Evolutionary conservation across 2,888 invertebrate genomes (phyloP), one percentile per base, ranked within the genome.

Genomic region (Drosophila parthenogenetica): DNA sequence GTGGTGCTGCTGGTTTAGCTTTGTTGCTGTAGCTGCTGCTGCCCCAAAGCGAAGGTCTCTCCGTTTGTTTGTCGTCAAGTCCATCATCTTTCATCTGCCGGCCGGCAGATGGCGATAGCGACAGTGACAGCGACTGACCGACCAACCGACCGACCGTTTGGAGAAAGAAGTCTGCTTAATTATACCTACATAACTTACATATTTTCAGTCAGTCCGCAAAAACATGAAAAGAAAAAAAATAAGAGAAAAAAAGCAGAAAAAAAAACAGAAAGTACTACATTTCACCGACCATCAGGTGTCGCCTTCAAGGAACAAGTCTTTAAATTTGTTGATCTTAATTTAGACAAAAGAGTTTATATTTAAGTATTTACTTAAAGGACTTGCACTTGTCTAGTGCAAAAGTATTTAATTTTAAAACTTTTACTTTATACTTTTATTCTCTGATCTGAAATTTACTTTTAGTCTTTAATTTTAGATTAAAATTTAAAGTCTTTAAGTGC

Each of bases 1-100:
- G 68, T 53, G 61, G 42, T 42, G 29, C 40, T 35, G 35, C 29
- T 22, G 22, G 32, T 32, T 32, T 32, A 11, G 7, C 11, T 32
- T 35, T 35, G 29, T 35, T 35, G 13, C 13, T 13, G 13, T 11
- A 13, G 35, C 13, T 35, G 8, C 35, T 7, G 55, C 49, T 61
- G 51, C 40, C 50, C 42, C 69, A 39, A 40, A 51, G 55, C 65
- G 54, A 73, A 80, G 79, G 73, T 79, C 78, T 74, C 51, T 17
- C 37, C 40, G 37, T 32, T 62, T 67, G 62, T 67, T 29, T 35
- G 35, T 35, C 67, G 55, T 55, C 67, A 16, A 19, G 54, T 45
- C 29, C 37, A 60, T 51, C 71, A 72, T 69, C 63, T 58, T 64
- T 55, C 51, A 60, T 60, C 60, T 60, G 60, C 65, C 60, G 65